Conservation (phyloP, 2,888 invertebrate genomes). For the Stegophylla sp. region DNA sequence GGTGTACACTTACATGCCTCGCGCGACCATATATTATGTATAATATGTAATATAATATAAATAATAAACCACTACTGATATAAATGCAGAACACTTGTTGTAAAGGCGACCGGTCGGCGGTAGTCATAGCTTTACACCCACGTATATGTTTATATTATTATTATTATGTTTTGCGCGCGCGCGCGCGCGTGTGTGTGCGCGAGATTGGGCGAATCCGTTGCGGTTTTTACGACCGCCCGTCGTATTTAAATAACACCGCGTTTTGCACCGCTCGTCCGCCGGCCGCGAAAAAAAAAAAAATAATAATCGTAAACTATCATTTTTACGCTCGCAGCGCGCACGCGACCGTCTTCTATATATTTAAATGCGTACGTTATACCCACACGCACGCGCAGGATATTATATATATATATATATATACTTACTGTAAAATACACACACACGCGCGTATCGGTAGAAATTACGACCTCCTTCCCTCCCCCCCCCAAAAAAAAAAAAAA, state of each 20-base stretch:
- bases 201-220: slow-evolving; percentile 45
- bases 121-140: too few relatives aligned
- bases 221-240: slow-evolving; percentile 30
- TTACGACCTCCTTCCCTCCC: not conserved
- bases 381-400: too few relatives aligned
- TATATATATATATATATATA: too few relatives aligned
- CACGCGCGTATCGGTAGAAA: not conserved
- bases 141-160: too few relatives aligned
- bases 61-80: too few relatives aligned
- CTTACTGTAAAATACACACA: not conserved
- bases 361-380: not conserved
- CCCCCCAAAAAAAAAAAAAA: too few relatives aligned
- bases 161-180: not conserved
- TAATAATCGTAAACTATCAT: slow-evolving; percentile 19
- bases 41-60: too few relatives aligned
- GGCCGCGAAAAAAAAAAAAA: not conserved
- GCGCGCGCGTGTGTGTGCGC: not conserved
- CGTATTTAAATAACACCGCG: slow-evolving; percentile 44
- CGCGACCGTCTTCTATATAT: not conserved
- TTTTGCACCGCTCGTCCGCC: not conserved
- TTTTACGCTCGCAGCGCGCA: not conserved
- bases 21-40: too few relatives aligned
- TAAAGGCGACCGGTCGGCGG: too few relatives aligned
- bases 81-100: too few relatives aligned
- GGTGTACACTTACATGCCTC: too few relatives aligned